These are phyloP conservation scores for Coreius guichenoti DNA, from an alignment of 2,797 vertebrate species.

Conservation along the genomic window DNA sequence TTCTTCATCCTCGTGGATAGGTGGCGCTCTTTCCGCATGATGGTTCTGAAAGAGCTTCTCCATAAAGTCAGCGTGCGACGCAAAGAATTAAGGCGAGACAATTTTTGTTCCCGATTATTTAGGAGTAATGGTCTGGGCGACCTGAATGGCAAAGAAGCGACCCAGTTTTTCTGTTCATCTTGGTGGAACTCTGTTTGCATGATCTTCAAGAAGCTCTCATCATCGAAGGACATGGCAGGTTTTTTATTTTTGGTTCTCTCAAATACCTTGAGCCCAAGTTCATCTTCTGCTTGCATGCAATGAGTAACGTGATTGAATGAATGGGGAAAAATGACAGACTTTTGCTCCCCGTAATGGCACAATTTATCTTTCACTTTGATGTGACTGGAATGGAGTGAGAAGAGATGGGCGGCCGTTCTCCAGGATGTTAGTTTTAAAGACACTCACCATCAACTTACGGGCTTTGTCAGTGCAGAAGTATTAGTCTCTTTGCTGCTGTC, in stretches of 20 bases:
- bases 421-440: conserved; percentile 34
- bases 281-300: neutral
- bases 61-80: neutral
- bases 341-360: conserved; percentile 33
- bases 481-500: conserved; percentile 15
- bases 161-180: neutral
- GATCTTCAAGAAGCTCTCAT: neutral
- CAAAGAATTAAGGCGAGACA: conserved; percentile 4
- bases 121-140: neutral
- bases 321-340: neutral
- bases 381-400: conserved; percentile 32
- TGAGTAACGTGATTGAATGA: neutral
- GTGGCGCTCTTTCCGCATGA: neutral
- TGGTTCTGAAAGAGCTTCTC: conserved; percentile 9
- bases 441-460: neutral
- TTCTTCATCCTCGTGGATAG: neutral
- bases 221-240: neutral
- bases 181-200: neutral
- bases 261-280: conserved; percentile 11
- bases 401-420: conserved; percentile 22
- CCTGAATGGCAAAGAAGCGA: neutral
- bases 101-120: conserved; percentile 18
- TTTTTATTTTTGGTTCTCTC: conserved; percentile 14
- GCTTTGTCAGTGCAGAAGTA: conserved; percentile 36
- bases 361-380: conserved; percentile 39